Evolutionary conservation across 2,797 vertebrate species (phyloP).

Genomic region (Enteromius treurensis): DNA sequence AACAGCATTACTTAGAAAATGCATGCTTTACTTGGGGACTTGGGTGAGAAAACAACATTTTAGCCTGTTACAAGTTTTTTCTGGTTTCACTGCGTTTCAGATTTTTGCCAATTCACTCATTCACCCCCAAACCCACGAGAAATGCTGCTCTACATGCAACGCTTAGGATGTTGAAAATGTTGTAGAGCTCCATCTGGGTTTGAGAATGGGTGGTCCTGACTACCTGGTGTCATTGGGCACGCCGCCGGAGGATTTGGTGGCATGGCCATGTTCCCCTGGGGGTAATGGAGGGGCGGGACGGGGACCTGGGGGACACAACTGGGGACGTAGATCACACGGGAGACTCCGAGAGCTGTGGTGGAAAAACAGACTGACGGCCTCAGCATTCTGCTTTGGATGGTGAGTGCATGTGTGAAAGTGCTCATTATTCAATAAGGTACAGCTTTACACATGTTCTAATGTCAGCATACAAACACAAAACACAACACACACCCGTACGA

Average conservation of each 20-base stretch:
- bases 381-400: conserved; percentile 51
- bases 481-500: conserved; percentile 28
- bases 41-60: background rate
- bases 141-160: conserved; percentile 1
- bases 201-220: conserved; percentile 62
- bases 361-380: conserved; percentile 79
- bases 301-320: conserved; percentile 82
- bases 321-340: conserved; percentile 90
- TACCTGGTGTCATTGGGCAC: conserved; percentile 95
- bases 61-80: background rate
- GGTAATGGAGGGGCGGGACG: conserved; percentile 80
- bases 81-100: background rate
- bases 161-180: background rate
- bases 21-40: background rate
- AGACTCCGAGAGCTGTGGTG: conserved; percentile 89
- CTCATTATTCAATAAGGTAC: conserved; percentile 47
- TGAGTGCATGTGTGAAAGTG: conserved; percentile 50
- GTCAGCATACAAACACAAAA: conserved; percentile 15
- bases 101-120: conserved; percentile 1
- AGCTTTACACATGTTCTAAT: background rate
- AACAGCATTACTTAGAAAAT: conserved; percentile 4
- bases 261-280: conserved; percentile 83
- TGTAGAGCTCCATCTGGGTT: background rate
- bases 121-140: conserved; percentile 9
- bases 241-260: conserved; percentile 83